Conservation (phyloP, 35 echinoderm and acorn worm genomes). For the Apostichopus parvimensis region DNA sequence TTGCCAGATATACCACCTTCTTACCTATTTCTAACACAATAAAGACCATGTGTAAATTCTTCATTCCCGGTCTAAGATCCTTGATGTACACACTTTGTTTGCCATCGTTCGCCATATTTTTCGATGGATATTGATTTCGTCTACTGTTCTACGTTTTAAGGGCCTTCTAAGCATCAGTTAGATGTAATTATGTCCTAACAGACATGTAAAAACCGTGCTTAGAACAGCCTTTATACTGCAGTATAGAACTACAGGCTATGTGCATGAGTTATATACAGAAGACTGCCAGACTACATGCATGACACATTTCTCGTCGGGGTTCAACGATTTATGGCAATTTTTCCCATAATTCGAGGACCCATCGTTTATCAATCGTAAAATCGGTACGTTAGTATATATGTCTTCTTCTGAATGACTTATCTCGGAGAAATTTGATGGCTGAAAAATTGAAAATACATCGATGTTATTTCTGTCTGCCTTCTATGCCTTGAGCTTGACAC, state of each 20-base stretch:
- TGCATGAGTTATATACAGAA: not conserved
- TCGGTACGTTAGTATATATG: not conserved
- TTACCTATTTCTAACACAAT: constrained; percentile 97
- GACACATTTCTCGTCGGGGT: constrained; percentile 10
- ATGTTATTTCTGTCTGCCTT: constrained; percentile 6
- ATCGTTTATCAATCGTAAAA: constrained; percentile 34
- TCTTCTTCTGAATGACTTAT: not conserved
- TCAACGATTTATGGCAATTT: constrained; percentile 40
- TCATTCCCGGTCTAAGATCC: constrained; percentile 94
- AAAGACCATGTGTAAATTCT: constrained; percentile 88
- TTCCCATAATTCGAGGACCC: constrained; percentile 40
- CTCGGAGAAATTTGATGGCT: not conserved
- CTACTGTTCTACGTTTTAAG: constrained; percentile 16
- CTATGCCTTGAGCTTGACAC: not conserved
- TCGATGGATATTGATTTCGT: not conserved
- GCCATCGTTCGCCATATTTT: constrained; percentile 78
- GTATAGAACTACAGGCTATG: not conserved
- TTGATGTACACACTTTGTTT: constrained; percentile 85
- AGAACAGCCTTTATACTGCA: not conserved
- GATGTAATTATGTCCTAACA: not conserved
- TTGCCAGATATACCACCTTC: constrained; percentile 47
- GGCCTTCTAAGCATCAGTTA: not conserved
- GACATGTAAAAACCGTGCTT: not conserved
- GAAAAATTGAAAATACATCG: not conserved
- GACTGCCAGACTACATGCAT: not conserved